Evolutionary conservation across 2,888 invertebrate genomes (phyloP).

Genomic region (Euzetes globulus): DNA sequence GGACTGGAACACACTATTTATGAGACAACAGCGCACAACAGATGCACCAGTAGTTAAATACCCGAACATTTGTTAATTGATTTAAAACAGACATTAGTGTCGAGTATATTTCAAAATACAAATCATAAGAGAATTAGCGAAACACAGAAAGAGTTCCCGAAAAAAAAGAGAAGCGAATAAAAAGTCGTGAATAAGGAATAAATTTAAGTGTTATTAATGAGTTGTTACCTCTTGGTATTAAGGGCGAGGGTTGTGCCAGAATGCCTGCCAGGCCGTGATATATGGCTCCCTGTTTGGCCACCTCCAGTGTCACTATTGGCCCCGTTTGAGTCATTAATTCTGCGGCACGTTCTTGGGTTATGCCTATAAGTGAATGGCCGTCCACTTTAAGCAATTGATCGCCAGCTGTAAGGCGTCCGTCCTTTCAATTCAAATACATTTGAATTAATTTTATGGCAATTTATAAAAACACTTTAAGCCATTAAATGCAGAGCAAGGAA

Average conservation of each 20-base stretch:
- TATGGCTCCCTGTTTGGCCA: constrained; percentile 95
- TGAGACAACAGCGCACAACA: background rate
- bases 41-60: background rate
- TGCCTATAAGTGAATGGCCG: constrained; percentile 81
- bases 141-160: background rate
- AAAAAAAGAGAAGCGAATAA: constrained; percentile 23
- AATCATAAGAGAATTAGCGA: too few relatives aligned
- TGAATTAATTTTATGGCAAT: background rate
- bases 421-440: constrained; percentile 51
- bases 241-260: constrained; percentile 80
- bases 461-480: background rate
- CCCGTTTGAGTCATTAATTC: constrained; percentile 91
- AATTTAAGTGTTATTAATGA: background rate
- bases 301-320: constrained; percentile 83
- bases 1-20: background rate
- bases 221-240: constrained; percentile 61
- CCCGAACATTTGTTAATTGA: background rate
- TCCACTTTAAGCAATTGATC: constrained; percentile 95
- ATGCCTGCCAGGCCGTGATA: constrained; percentile 90
- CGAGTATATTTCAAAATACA: too few relatives aligned
- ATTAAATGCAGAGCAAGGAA: background rate
- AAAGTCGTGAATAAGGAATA: background rate
- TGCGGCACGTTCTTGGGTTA: constrained; percentile 76
- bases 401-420: constrained; percentile 89
- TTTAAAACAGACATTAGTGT: background rate